Evolutionary conservation across 2,888 invertebrate genomes (phyloP), one percentile per base, ranked within the genome.

Genomic region (Cryptocephalus primarius): DNA sequence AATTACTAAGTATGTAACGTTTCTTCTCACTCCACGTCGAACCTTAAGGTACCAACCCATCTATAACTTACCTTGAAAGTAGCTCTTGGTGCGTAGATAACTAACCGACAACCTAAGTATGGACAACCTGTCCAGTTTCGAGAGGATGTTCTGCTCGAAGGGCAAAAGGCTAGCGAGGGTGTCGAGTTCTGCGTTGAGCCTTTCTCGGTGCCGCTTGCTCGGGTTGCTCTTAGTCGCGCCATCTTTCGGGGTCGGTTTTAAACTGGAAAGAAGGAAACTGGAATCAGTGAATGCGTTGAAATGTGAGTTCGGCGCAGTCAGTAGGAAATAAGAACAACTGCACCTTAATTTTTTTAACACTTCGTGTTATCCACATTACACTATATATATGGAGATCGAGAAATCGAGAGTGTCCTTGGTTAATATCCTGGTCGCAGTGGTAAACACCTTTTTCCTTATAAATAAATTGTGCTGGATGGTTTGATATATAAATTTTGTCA

Each of bases 21-120:
- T 6, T 22, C 22, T 22, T 4, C 22, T 22, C 22, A 22, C 22
- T 22, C 6, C 6, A 22, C 22, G 22, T 22, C 6, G 22, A 22
- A 22, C 22, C 6, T 22, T 6, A 22, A 22, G 6, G 22, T 22
- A 22, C 2, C 22, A 22, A 22, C 6, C 22, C 6, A 4, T 6
- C 44, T 40, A 43, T n/a, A 13, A 36, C 57, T 54, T 74, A 97
- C 97, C 94, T 88, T 96, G 95, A 76, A 99, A 99, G 78, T 97
- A 99, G 75, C 95, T 94, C 77, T 99, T 99, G 66, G 95, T 97
- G 64, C 97, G 83, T 61, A 99, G 82, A 72, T 96, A 99, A 77
- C 94, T 94, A 73, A 99, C 99, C 46, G 95, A 94, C 55, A 99
- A 83, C 67, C 99, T 81, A 61, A 99, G 80, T 64, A 99, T 97